Base-by-base conservation (phyloP, 2,888 invertebrate genomes). In the Drosophila bunnanda region DNA sequence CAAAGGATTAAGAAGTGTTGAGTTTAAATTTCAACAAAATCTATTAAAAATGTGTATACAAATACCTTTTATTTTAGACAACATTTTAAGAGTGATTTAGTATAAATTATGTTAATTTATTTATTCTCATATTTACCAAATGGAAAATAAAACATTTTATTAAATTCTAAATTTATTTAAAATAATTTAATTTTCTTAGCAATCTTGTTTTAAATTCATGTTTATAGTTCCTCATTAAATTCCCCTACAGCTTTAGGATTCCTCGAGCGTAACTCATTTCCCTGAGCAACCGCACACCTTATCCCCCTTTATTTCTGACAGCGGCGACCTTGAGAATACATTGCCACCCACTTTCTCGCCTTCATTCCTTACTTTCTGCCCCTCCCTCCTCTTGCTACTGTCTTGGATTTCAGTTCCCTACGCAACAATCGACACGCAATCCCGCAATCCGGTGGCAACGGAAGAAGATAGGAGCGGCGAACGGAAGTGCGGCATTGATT, bases 401-500 rank as follows among this genome's bases (percentile, higher is more conserved):
- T 46, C 46, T 17, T 52, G 50, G 39, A 39, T 34, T 53, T 53
- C 17, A 46, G 54, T 53, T 53, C 74, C 74, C 71, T 48, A 64
- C 71, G 71, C 74, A 73, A 61, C 68, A 68, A 54, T 69, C 69
- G 69, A 52, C 70, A 71, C 72, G 71, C 71, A 62, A 72, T 46
- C 41, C 48, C 50, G 39, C 64, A 28, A 34, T 53, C 17, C 50
- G 13, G 28, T 39, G 38, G 30, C 34, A 44, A 34, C n/a, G 25
- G 30, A 61, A 41, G 30, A 25, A 61, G 34, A 28, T 46, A 34
- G 59, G 13, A 34, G 38, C 41, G 36, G 38, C 20, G 58, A 65
- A 36, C 75, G 72, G 65, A 72, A 57, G 75, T 54, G 52, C 58
- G 62, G 60, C 74, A 77, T 78, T 74, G 80, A 80, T 79, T 79